Base-by-base conservation (phyloP, 2,888 invertebrate species). In the Amphipoea lucens region DNA sequence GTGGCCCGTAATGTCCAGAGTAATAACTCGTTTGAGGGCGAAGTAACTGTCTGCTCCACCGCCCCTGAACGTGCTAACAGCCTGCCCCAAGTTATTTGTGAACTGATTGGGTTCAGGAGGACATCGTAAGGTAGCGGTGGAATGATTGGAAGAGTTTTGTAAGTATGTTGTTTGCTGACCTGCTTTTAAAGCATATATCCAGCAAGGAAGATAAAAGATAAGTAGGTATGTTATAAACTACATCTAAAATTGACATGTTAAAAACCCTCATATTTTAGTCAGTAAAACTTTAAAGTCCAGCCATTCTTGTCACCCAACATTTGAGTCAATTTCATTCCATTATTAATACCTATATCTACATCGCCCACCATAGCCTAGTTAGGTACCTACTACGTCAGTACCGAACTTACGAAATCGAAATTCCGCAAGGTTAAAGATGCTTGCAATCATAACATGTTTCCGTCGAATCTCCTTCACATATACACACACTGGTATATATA, bases 11-110 rank as follows among this genome's bases (percentile, higher is more conserved):
- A 90, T 89, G 91, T 90, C 89, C 90, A 88, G 85, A 69, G 92
- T 88, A 91, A 93, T 93, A 93, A 92, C 90, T 90, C 91, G 91
- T 90, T 90, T 90, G 85, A 88, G 90, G 86, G 82, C 80, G 76
- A 82, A 81, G 87, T 88, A 84, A 89, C 87, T 88, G 90, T 88
- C 89, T 80, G 82, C 72, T n/a, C 76, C 87, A 78, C 70, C 82
- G 72, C 66, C 78, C 84, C 76, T 81, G 84, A 80, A 62, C 86
- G 77, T 62, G 75, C 81, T 84, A 74, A 85, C 85, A 78, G 87
- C 86, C 74, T 71, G 79, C 62, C 60, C 74, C 65, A 12, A 29
- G 79, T 57, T 87, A 80, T 78, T 85, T 76, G 79, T 29, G 62
- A 66, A 77, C 79, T 85, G 85, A 87, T 85, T 84, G 87, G 75